phyloP scores from a whole-genome alignment of 1,140 invertebrate genomes.

The Physella acuta region DNA sequence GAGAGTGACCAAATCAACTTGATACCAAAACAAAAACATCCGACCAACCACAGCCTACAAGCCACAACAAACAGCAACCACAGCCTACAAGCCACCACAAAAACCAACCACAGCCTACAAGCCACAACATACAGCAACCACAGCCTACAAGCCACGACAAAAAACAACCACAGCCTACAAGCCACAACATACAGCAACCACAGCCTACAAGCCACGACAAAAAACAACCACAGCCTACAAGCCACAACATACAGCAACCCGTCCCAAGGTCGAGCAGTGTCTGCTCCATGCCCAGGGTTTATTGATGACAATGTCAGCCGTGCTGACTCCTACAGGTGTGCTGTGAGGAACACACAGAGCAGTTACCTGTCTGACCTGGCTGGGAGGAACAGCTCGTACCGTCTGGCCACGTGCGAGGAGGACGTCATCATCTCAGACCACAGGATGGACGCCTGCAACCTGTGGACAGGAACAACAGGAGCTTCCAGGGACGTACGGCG shows the following conservation, averaged over 20 bases:
- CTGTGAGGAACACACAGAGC: constrained; percentile 44
- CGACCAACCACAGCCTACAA: not conserved
- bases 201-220: not conserved
- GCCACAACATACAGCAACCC: not conserved
- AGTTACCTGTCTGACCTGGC: constrained; percentile 28
- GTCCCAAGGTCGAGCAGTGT: constrained; percentile 7
- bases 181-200: no score
- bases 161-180: not conserved
- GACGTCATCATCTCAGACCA: constrained; percentile 27
- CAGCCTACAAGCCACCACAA: not conserved
- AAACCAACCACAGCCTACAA: not conserved
- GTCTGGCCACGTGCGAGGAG: constrained; percentile 40
- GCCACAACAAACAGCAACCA: not conserved
- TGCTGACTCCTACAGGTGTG: constrained; percentile 50
- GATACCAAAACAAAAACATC: constrained; percentile 7
- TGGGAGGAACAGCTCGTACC: constrained; percentile 43
- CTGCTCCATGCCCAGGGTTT: constrained; percentile 18
- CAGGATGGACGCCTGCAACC: constrained; percentile 39
- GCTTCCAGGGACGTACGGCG: constrained; percentile 39
- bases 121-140: not conserved
- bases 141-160: not conserved
- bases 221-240: not conserved
- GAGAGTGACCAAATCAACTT: constrained; percentile 15
- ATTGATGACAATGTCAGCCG: constrained; percentile 32
- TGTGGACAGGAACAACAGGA: constrained; percentile 23